Conservation (phyloP, 2,113 vertebrate species). For the Oryzias melastigma region DNA sequence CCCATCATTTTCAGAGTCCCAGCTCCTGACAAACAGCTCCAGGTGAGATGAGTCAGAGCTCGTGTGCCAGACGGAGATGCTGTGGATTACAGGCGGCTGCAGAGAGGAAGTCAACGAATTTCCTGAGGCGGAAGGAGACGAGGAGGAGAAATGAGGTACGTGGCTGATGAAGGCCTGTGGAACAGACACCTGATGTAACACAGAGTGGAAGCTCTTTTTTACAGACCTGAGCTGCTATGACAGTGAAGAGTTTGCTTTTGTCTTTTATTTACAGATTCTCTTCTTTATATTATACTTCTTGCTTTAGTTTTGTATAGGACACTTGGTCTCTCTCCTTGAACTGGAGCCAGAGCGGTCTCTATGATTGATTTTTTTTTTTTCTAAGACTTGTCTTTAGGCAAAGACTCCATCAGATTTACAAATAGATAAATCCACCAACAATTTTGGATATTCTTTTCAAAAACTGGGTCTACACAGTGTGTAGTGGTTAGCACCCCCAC, state of each 20-base stretch:
- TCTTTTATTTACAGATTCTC: too few relatives aligned
- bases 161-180: slow-evolving; percentile 21
- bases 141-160: slow-evolving; percentile 9
- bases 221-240: background rate
- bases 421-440: too few relatives aligned
- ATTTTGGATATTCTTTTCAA: too few relatives aligned
- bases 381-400: too few relatives aligned
- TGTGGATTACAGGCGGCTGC: slow-evolving; percentile 51
- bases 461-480: too few relatives aligned
- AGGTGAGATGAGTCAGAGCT: slow-evolving; percentile 37
- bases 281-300: too few relatives aligned
- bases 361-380: too few relatives aligned
- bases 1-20: slow-evolving; percentile 29
- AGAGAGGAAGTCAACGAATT: slow-evolving; percentile 22
- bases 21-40: slow-evolving; percentile 41
- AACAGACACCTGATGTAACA: slow-evolving; percentile 14
- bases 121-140: slow-evolving; percentile 26
- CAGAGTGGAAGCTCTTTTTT: slow-evolving; percentile 5
- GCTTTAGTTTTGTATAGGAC: too few relatives aligned
- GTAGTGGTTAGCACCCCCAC: too few relatives aligned
- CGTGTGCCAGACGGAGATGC: slow-evolving; percentile 48
- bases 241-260: background rate
- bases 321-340: too few relatives aligned
- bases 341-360: too few relatives aligned
- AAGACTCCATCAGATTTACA: too few relatives aligned